Evolutionary conservation across 2,888 invertebrate species (phyloP).

Genomic region (Saturnia pavonia): DNA sequence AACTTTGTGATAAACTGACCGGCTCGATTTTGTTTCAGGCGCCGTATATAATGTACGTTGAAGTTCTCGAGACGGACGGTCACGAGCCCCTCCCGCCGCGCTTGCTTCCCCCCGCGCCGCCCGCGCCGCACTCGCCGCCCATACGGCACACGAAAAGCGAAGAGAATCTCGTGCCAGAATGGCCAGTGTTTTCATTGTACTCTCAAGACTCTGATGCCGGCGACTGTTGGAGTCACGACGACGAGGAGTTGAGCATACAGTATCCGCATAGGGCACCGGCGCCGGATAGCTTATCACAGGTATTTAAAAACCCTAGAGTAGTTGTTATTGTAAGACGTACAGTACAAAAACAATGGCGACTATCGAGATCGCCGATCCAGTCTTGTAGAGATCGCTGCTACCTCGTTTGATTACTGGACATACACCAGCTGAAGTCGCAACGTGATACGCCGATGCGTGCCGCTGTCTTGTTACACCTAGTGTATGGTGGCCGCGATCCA

Average conservation of each 20-base stretch:
- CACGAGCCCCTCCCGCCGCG: slow-evolving; percentile 95
- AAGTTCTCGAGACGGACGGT: slow-evolving; percentile 90
- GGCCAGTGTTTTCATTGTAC: slow-evolving; percentile 76
- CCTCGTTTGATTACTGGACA: too few species aligned
- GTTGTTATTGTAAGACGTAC: too few species aligned
- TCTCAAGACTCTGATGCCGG: slow-evolving; percentile 74
- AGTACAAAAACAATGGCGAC: too few species aligned
- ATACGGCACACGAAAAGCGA: slow-evolving; percentile 96
- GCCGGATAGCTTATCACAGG: slow-evolving; percentile 88
- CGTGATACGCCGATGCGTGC: too few species aligned
- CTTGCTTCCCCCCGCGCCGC: slow-evolving; percentile 88
- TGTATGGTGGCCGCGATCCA: too few species aligned
- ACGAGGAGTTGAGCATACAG: slow-evolving; percentile 89
- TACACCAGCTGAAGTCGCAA: too few species aligned
- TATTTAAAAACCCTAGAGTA: slow-evolving; percentile 59
- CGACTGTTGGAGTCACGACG: slow-evolving; percentile 97
- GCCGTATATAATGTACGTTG: slow-evolving; percentile 98
- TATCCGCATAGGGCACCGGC: slow-evolving; percentile 63
- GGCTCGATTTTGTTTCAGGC: slow-evolving; percentile 75
- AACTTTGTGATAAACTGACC: too few species aligned
- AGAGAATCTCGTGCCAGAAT: slow-evolving; percentile 89
- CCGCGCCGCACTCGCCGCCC: slow-evolving; percentile 85
- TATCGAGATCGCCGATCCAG: too few species aligned
- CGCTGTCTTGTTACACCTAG: too few species aligned
- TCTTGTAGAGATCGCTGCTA: too few species aligned